Base-by-base conservation (phyloP, 92 coral and sea anemone genomes). In the Zoanthus sansibaricus region DNA sequence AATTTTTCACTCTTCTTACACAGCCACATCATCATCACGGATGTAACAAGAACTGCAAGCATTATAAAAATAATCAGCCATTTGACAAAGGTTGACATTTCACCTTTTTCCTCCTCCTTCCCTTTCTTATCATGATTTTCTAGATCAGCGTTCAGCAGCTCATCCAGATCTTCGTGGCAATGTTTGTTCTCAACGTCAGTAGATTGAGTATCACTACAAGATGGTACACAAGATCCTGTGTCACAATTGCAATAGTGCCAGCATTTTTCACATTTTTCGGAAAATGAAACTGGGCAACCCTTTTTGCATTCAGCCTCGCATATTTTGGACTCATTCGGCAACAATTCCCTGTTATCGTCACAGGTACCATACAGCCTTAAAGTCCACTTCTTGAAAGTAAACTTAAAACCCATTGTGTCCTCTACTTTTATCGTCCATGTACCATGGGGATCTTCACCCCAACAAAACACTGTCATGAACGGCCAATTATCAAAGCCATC, bases 391-490 rank as follows among this genome's bases (percentile, higher is more conserved):
- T 92, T 92, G 44, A 97, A 95, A 37, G 62, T 67, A 31, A 98
- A 98, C 47, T 55, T 78, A 15, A 78, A 71, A 11, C 93, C 92
- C 37, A 70, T 91, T 20, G 94, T 94, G 86, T 91, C 92, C 42
- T 86, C 86, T 21, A 95, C 93, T 82, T 90, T 89, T 21, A 97
- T 64, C 1, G 94, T 95, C 99, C 99, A 97, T 14, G 77, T 74
- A 0, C 99, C 99, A n/a, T 71, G 93, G 62, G 99, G 99, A 75
- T 91, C 89, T 79, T 97, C 99, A 71, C 93, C 98, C 99, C 99
- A 97, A 17, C 87, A 92, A 83, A 97, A 97, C 82, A 97, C 99
- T 15, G 99, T 93, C 99, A 97, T 97, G 42, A 97, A 95, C 5
- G 99, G 98, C 99, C 99, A 97, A 89, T 91, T 95, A 11, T 85